These are phyloP conservation scores for Ciconia stormi DNA, from an alignment of 2,113 vertebrate species.

Conservation along the genomic window DNA sequence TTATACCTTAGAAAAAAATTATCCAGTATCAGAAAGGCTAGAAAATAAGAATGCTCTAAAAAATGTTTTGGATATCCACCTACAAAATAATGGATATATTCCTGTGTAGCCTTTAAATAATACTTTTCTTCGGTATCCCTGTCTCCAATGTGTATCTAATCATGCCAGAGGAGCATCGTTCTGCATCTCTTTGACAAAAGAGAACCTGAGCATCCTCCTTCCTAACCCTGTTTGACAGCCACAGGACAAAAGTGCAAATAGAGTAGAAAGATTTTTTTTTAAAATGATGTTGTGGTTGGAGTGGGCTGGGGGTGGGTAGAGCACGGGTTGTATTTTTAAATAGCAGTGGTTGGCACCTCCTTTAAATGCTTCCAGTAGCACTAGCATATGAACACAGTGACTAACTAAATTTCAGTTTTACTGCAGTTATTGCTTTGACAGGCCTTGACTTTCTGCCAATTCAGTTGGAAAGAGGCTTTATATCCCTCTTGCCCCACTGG, in stretches of 20 bases:
- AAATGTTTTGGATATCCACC: background rate
- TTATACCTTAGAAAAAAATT: background rate
- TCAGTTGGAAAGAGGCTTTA: conserved; percentile 30
- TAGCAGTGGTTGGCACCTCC: conserved; percentile 5
- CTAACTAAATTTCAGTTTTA: conserved; percentile 38
- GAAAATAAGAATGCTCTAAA: background rate
- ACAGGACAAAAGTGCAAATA: background rate
- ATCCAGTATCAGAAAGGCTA: background rate
- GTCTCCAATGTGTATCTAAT: rapidly evolving
- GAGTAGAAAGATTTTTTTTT: background rate
- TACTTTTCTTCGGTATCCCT: background rate
- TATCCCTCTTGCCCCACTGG: conserved; percentile 17
- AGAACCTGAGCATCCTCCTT: background rate
- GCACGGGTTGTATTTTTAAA: background rate
- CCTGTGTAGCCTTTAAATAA: background rate
- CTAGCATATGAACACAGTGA: conserved; percentile 8
- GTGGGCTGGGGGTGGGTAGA: background rate
- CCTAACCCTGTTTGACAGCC: background rate
- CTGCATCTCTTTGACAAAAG: background rate
- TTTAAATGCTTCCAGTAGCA: conserved; percentile 34
- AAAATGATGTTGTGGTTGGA: background rate
- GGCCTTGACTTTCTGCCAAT: conserved; percentile 48
- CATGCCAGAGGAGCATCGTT: rapidly evolving
- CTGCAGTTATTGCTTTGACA: conserved; percentile 55
- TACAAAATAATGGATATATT: background rate